These are phyloP conservation scores for Umimayanthus kanabou DNA, from an alignment of 92 coral and sea anemone species.

Conservation along the genomic window DNA sequence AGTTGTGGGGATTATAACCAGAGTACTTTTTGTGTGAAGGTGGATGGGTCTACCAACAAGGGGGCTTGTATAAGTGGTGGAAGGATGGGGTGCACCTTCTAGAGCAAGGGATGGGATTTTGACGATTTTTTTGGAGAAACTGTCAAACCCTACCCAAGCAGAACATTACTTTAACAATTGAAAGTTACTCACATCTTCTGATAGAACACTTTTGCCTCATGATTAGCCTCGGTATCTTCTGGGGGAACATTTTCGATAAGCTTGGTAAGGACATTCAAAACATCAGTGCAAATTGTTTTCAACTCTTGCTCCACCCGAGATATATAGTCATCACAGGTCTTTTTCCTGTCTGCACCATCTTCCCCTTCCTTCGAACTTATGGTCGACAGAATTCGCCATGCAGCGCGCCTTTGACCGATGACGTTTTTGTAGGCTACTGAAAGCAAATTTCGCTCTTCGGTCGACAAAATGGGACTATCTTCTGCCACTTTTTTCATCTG, in stretches of 20 bases:
- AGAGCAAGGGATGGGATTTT: too few relatives aligned
- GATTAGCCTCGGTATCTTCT: constrained; percentile 35
- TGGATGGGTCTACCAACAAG: too few relatives aligned
- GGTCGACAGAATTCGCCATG: constrained; percentile 60
- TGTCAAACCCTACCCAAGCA: too few relatives aligned
- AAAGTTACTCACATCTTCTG: constrained; percentile 79
- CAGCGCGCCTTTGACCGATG: constrained; percentile 56
- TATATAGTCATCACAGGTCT: constrained; percentile 54
- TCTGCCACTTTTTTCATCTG: constrained; percentile 55
- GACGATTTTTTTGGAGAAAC: too few relatives aligned
- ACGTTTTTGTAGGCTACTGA: constrained; percentile 65
- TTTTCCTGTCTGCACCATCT: constrained; percentile 3
- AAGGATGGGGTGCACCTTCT: too few relatives aligned
- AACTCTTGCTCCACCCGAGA: constrained; percentile 75
- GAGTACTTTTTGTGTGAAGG: too few relatives aligned
- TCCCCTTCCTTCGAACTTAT: constrained; percentile 41
- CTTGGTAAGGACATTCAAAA: constrained; percentile 50
- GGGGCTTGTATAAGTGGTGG: too few relatives aligned
- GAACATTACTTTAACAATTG: too few relatives aligned
- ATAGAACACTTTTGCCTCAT: constrained; percentile 86
- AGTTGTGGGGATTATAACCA: too few relatives aligned
- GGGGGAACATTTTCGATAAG: constrained; percentile 29
- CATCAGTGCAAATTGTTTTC: constrained; percentile 75
- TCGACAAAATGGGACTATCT: constrained; percentile 48
- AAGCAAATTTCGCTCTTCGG: constrained; percentile 62